Evolutionary conservation across 1,140 invertebrate genomes (phyloP), one percentile per base, ranked within the genome.

Genomic region (Philotrypesis tridentata): DNA sequence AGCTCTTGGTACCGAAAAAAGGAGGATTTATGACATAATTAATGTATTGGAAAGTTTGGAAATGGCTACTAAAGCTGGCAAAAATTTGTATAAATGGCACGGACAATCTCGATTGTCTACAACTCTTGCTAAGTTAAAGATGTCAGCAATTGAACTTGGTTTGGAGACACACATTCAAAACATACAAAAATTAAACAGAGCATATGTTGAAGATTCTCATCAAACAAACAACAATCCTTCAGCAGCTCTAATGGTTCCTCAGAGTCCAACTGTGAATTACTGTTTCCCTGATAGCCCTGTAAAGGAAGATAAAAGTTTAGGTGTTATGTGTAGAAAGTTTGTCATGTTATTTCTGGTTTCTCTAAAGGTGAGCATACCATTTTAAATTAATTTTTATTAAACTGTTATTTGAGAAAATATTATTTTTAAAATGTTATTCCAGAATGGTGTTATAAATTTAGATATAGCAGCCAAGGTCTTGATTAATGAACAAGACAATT

Each of bases 1-100:
- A 82, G 86, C 87, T 67, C 82, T 94, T 79, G 93, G 92, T 8
- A 93, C 94, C 12, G 95, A 95, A 88, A 93, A 95, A 85, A 88
- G 95, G 68, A 92, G 95, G 87, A 95, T 96, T 88, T 96, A 96
- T 91, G 95, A 96, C 86, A 96, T 96, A 80, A 95, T 96, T 48
- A 96, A 96, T 91, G 95, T 96, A 71, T 88, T 96, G 71, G 95
- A 96, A 88, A 95, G 95, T 87, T 92, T 96, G 85, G 93, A 95
- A 86, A 95, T 95, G 91, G 93, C 95, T 31, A 93, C 93, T 14
- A 92, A 94, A 84, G 92, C 93, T 85, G 91, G 92, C 48, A 94
- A 94, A 87, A 94, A 94, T 87, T 93, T 92, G 60, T 94, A 94
- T 85, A 86, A 92, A 12, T 94, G 94, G 94, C 93, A 93, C 89